A percentile compares a stretch with the other conserved stretches of the same genome.
These are phyloP conservation scores for Pomphorhynchus laevis DNA, from an alignment of 1,140 invertebrate species.

Conservation along the genomic window DNA sequence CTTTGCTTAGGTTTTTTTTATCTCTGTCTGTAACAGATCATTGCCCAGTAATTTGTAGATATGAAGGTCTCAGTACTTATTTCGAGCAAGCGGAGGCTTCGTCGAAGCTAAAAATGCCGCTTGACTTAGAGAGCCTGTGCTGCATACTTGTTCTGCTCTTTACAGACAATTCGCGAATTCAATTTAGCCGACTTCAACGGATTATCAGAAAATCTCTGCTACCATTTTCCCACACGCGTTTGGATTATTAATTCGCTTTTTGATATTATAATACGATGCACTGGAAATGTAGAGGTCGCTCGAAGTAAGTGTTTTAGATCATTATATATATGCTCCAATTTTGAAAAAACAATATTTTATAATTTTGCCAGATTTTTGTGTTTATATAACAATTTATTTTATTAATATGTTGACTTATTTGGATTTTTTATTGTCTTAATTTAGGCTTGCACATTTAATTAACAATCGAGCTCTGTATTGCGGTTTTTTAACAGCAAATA, in stretches of 20 bases:
- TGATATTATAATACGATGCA: constrained; percentile 20
- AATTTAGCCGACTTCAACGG: constrained; percentile 37
- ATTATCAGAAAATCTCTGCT: constrained; percentile 46
- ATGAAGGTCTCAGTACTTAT: neutral
- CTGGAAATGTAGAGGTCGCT: constrained; percentile 11
- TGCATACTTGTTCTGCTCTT: constrained; percentile 45
- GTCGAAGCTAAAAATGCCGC: constrained; percentile 20
- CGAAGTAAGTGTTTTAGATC: too few relatives aligned
- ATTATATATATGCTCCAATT: too few relatives aligned
- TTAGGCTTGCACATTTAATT: too few relatives aligned
- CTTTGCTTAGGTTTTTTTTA: too few relatives aligned
- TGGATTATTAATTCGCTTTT: constrained; percentile 35
- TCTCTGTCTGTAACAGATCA: too few relatives aligned
- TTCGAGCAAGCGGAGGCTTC: neutral
- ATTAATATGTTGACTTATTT: too few relatives aligned
- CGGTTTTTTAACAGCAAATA: too few relatives aligned
- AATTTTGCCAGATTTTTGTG: too few relatives aligned
- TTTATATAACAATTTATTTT: too few relatives aligned
- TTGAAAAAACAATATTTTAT: too few relatives aligned
- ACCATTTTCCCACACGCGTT: constrained; percentile 39
- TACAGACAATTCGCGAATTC: constrained; percentile 45
- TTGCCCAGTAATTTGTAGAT: neutral
- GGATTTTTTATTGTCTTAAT: too few relatives aligned
- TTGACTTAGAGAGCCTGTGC: constrained; percentile 44
- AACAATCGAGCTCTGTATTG: too few relatives aligned